Percentiles rank a stretch among this genome's conserved stretches.
Conservation (phyloP, 1,140 invertebrate genomes). For the Scaptomyza montana region DNA sequence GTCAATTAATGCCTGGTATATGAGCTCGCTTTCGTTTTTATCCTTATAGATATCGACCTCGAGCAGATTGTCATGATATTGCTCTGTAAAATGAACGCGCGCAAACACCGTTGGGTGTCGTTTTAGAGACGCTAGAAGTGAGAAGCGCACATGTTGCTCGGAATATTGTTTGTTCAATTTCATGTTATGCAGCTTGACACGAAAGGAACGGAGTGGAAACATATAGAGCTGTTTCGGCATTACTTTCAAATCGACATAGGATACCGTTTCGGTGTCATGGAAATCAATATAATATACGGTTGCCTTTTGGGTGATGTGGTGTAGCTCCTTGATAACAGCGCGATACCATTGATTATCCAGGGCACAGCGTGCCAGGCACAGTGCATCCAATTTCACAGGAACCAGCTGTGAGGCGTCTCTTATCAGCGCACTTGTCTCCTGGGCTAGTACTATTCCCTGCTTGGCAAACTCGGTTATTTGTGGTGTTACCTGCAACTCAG, state of each 20-base stretch:
- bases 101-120: conserved; percentile 37
- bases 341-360: conserved; percentile 75
- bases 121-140: conserved; percentile 35
- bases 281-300: conserved; percentile 74
- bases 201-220: conserved; percentile 65
- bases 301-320: conserved; percentile 31
- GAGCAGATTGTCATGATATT: conserved; percentile 36
- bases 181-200: conserved; percentile 58
- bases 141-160: conserved; percentile 38
- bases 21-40: conserved; percentile 5
- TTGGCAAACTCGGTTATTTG: conserved; percentile 62
- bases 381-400: conserved; percentile 28
- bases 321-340: conserved; percentile 61
- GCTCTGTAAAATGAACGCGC: conserved; percentile 44
- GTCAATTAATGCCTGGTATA: conserved; percentile 54
- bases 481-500: conserved; percentile 66
- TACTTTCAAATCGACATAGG: conserved; percentile 39
- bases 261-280: conserved; percentile 56
- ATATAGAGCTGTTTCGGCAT: conserved; percentile 63
- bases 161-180: conserved; percentile 44
- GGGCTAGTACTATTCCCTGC: conserved; percentile 45
- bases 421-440: conserved; percentile 54
- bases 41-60: conserved; percentile 56
- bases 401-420: conserved; percentile 33
- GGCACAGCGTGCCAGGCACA: conserved; percentile 64